A percentile compares a stretch with the other conserved stretches of the same genome.
phyloP scores from a whole-genome alignment of 2,888 invertebrate species.

The Tenthredo notha region DNA sequence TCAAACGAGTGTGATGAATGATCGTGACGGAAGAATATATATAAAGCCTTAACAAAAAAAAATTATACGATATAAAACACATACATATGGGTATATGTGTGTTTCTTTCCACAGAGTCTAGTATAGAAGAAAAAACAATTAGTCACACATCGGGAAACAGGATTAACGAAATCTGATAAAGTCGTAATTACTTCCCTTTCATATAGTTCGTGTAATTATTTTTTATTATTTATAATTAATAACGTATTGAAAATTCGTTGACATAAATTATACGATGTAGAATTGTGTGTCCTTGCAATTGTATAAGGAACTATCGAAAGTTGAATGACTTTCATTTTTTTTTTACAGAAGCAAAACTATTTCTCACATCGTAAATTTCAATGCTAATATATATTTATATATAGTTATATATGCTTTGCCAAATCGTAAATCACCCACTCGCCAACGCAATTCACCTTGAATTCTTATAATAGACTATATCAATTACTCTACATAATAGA shows the following conservation, averaged over 20 bases:
- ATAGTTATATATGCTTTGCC: neutral
- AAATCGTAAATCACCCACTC: neutral
- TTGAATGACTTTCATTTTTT: constrained; percentile 2
- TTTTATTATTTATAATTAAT: neutral
- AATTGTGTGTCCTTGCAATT: neutral
- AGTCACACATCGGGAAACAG: neutral
- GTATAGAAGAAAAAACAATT: neutral
- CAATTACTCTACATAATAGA: neutral
- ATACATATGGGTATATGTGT: no score
- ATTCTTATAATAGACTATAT: neutral
- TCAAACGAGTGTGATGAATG: neutral
- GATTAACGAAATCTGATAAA: neutral
- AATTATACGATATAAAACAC: neutral
- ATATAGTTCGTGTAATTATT: neutral
- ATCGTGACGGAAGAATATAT: neutral
- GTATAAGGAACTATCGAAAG: neutral
- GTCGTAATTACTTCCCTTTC: constrained; percentile 5
- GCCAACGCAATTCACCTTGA: constrained; percentile 22
- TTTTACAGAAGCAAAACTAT: neutral
- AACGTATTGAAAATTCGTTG: neutral
- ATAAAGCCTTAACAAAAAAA: neutral
- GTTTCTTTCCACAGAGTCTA: neutral
- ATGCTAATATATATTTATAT: no score
- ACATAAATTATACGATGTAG: neutral
- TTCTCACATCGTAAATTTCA: neutral